Conservation (phyloP, 2,797 vertebrate genomes). For the Malacoraja senta region DNA sequence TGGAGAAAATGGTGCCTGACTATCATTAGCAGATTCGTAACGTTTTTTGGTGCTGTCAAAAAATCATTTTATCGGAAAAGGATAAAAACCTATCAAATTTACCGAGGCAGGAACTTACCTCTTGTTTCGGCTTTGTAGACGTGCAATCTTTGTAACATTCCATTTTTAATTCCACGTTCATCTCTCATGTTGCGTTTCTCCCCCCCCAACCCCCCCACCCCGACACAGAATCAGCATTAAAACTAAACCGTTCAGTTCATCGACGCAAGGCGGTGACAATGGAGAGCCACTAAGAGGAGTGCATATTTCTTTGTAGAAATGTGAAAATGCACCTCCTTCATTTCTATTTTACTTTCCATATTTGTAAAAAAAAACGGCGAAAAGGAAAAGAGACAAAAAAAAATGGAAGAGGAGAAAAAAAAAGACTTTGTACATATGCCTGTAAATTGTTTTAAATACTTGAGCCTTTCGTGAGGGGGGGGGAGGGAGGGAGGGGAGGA, state of each 20-base stretch:
- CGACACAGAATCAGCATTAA: slow-evolving; percentile 86
- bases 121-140: slow-evolving; percentile 81
- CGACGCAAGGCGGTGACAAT: slow-evolving; percentile 69
- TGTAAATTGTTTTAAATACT: slow-evolving; percentile 99
- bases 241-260: slow-evolving; percentile 47
- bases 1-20: slow-evolving; percentile 85
- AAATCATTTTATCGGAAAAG: slow-evolving; percentile 72
- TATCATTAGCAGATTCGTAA: slow-evolving; percentile 84
- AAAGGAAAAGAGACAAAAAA: slow-evolving; percentile 53
- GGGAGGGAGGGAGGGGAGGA: slow-evolving; percentile 59
- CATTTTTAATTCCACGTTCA: slow-evolving; percentile 68
- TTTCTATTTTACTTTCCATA: slow-evolving; percentile 60
- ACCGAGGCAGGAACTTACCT: slow-evolving; percentile 59
- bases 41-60: slow-evolving; percentile 90
- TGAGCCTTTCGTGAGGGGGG: slow-evolving; percentile 84
- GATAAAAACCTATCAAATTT: slow-evolving; percentile 53
- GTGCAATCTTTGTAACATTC: slow-evolving; percentile 99
- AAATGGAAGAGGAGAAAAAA: slow-evolving; percentile 57
- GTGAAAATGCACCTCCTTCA: slow-evolving; percentile 78
- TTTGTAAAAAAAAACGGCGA: slow-evolving; percentile 51
- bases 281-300: slow-evolving; percentile 89
- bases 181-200: slow-evolving; percentile 52
- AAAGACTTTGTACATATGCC: slow-evolving; percentile 90
- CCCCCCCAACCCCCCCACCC: slow-evolving; percentile 67
- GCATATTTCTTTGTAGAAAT: slow-evolving; percentile 72